Percentiles rank a stretch among this genome's conserved stretches.
Evolutionary conservation across 2,113 vertebrate species (phyloP).

Genomic region (Sardina pilchardus): DNA sequence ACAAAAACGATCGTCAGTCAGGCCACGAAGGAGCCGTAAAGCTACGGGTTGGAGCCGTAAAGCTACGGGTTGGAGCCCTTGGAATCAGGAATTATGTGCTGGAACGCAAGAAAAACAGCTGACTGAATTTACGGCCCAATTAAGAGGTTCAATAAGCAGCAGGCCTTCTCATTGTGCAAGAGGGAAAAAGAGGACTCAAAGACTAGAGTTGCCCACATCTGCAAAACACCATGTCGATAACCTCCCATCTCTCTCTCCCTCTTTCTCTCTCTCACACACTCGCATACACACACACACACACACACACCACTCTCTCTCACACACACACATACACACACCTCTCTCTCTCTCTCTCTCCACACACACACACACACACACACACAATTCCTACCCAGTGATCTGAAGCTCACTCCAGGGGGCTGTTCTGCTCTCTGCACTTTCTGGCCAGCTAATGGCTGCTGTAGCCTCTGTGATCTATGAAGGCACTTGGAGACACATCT

Average conservation of each 20-base stretch:
- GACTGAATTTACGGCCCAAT: background rate
- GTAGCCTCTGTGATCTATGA: background rate
- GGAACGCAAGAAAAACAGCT: background rate
- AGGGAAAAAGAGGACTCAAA: background rate
- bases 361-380: background rate
- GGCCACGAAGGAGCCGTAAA: background rate
- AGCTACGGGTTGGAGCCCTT: background rate
- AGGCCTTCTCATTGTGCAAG: background rate
- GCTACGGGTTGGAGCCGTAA: background rate
- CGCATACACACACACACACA: no score
- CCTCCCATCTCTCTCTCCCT: background rate
- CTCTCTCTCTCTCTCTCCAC: background rate
- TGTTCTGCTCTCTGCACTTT: background rate
- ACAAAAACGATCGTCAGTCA: background rate
- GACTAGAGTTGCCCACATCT: background rate
- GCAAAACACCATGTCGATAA: conserved; percentile 4
- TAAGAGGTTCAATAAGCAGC: conserved; percentile 3
- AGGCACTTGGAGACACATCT: background rate
- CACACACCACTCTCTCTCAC: no score
- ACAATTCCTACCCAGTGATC: background rate
- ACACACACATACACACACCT: no score
- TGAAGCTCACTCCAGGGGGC: background rate
- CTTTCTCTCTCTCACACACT: background rate
- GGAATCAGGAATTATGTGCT: background rate
- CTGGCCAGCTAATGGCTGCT: background rate